These are phyloP conservation scores for Temnothorax rugatulus DNA, from an alignment of 2,888 invertebrate genomes.

Conservation along the genomic window DNA sequence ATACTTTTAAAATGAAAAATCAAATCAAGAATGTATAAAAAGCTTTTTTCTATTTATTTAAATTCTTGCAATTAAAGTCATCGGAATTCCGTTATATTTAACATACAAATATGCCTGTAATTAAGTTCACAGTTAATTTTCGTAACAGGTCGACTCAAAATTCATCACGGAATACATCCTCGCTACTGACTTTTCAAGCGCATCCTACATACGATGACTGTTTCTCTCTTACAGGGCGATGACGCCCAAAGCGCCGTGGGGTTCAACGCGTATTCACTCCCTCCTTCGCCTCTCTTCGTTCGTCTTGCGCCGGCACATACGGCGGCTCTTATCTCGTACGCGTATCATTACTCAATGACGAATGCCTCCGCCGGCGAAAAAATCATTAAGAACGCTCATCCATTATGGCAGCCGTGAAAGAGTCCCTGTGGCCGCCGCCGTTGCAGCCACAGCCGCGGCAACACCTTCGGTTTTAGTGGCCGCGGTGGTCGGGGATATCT, in stretches of 20 bases:
- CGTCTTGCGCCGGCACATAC: conserved; percentile 52
- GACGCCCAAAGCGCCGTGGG: conserved; percentile 68
- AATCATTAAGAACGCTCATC: conserved; percentile 81
- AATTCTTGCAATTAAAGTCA: background rate
- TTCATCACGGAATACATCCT: background rate
- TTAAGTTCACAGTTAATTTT: conserved; percentile 16
- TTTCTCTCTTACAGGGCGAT: conserved; percentile 51
- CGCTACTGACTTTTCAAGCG: conserved; percentile 39
- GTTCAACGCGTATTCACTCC: conserved; percentile 69
- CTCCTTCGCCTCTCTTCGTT: conserved; percentile 9
- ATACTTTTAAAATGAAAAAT: background rate
- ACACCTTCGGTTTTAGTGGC: conserved; percentile 69
- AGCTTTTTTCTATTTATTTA: background rate
- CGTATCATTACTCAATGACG: conserved; percentile 82
- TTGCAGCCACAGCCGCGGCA: conserved; percentile 50
- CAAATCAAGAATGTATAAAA: background rate
- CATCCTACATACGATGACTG: conserved; percentile 47
- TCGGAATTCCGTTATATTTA: background rate
- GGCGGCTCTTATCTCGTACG: conserved; percentile 77
- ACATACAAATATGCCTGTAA: background rate
- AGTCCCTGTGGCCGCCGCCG: conserved; percentile 68
- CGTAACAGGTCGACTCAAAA: background rate
- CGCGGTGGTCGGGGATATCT: conserved; percentile 75
- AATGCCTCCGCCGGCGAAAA: conserved; percentile 75
- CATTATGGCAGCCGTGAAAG: conserved; percentile 75